Conservation (phyloP, 1,140 invertebrate species). For the Parasteatoda tepidariorum region DNA sequence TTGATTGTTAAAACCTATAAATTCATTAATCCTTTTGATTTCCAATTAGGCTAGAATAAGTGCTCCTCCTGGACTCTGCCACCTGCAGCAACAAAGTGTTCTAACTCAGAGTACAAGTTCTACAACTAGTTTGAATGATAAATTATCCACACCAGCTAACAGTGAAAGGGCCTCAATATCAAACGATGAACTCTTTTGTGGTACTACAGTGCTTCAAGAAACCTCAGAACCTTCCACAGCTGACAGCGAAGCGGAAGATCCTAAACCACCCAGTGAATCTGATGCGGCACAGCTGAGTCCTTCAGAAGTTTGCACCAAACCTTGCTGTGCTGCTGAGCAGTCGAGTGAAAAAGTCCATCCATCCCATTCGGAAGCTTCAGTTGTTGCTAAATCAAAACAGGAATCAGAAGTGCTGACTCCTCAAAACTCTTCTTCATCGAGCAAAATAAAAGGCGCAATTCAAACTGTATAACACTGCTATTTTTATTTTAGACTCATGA, state of each 20-base stretch:
- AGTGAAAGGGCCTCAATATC: neutral
- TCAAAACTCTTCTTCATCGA: neutral
- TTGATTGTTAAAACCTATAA: no score
- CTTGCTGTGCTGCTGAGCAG: slow-evolving; percentile 53
- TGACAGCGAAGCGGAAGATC: neutral
- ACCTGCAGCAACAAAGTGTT: slow-evolving; percentile 24
- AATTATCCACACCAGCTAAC: neutral
- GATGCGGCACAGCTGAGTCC: slow-evolving; percentile 20
- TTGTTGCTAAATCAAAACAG: neutral
- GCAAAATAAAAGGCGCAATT: slow-evolving; percentile 57
- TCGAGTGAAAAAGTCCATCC: slow-evolving; percentile 47
- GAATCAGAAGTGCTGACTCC: neutral
- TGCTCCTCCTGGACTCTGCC: slow-evolving; percentile 54
- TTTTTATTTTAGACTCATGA: no score
- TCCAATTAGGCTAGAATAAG: slow-evolving; percentile 60
- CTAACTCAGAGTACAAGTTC: neutral
- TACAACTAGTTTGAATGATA: slow-evolving; percentile 19
- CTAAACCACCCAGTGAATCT: neutral
- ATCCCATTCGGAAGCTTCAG: neutral
- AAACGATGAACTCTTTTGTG: slow-evolving; percentile 27
- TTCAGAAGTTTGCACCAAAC: slow-evolving; percentile 42
- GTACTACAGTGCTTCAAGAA: neutral
- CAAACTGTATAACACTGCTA: slow-evolving; percentile 59
- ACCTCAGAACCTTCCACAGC: neutral
- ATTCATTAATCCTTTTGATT: no score